Evolutionary conservation across 1,140 invertebrate genomes (phyloP).

Genomic region (Drosophila funebris): DNA sequence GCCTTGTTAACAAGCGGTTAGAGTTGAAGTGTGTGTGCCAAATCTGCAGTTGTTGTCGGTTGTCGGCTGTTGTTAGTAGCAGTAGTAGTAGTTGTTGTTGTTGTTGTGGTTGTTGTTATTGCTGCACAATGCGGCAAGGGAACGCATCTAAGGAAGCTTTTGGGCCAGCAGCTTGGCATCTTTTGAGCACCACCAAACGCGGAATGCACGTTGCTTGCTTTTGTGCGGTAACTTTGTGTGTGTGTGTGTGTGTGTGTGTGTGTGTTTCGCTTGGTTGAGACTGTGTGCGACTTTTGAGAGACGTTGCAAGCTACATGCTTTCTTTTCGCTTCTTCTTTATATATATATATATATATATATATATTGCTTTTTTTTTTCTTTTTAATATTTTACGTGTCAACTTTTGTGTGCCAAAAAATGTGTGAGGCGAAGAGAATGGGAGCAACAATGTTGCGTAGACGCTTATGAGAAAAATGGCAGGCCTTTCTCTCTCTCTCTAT

Average conservation of each 20-base stretch:
- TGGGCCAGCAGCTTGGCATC: constrained; percentile 27
- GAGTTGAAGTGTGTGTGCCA: constrained; percentile 35
- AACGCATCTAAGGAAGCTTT: constrained; percentile 11
- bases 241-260: background rate
- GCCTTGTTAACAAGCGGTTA: constrained; percentile 43
- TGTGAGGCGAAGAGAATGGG: constrained; percentile 22
- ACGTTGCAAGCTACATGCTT: constrained; percentile 22
- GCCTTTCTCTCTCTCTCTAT: background rate
- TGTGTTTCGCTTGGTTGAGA: background rate
- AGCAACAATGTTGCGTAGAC: constrained; percentile 47
- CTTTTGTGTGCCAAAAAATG: constrained; percentile 61
- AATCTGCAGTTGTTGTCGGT: constrained; percentile 16
- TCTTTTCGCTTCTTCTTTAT: background rate
- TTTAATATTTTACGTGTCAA: constrained; percentile 66
- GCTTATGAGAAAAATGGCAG: constrained; percentile 39
- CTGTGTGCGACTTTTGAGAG: constrained; percentile 25
- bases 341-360: background rate
- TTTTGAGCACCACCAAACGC: constrained; percentile 16
- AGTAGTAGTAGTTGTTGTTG: constrained; percentile 1
- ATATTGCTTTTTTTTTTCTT: constrained; percentile 21
- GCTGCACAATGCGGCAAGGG: constrained; percentile 11
- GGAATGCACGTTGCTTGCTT: constrained; percentile 29
- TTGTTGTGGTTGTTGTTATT: constrained; percentile 6
- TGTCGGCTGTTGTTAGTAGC: background rate
- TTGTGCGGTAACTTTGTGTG: constrained; percentile 2